Conservation (phyloP, 1,140 invertebrate species). For the Neoseiulus cucumeris region DNA sequence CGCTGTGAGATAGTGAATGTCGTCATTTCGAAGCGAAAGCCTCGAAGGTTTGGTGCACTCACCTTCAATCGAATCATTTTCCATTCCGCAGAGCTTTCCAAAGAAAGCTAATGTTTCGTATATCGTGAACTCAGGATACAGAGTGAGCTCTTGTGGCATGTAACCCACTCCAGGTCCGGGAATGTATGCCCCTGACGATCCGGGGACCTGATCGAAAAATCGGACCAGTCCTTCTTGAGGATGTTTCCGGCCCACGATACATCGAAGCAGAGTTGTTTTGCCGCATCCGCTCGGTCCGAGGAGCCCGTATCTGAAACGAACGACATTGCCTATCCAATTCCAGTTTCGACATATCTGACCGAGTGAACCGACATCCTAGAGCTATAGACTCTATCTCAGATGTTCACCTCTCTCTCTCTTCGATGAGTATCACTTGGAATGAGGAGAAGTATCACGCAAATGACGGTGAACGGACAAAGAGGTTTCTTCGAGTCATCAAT, state of each 20-base stretch:
- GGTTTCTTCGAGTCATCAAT: too few relatives aligned
- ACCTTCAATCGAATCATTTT: background rate
- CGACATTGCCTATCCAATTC: background rate
- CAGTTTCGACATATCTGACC: too few relatives aligned
- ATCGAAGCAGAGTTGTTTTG: constrained; percentile 63
- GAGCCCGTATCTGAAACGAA: constrained; percentile 48
- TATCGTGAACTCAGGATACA: constrained; percentile 86
- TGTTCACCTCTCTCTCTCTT: too few relatives aligned
- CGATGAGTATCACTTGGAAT: too few relatives aligned
- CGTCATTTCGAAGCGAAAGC: background rate
- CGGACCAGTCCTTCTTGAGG: constrained; percentile 63
- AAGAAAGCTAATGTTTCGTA: constrained; percentile 87
- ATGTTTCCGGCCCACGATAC: constrained; percentile 58
- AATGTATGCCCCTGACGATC: constrained; percentile 49
- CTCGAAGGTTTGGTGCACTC: too few relatives aligned
- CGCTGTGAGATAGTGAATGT: background rate
- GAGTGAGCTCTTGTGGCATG: constrained; percentile 72
- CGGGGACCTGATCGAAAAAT: constrained; percentile 62
- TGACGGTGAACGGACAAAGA: too few relatives aligned
- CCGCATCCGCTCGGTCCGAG: constrained; percentile 35
- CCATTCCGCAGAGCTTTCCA: constrained; percentile 85
- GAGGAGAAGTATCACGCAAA: too few relatives aligned
- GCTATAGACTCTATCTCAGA: too few relatives aligned
- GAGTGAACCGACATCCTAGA: constrained; percentile 3
- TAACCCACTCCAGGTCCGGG: constrained; percentile 62